Evolutionary conservation across 2,888 invertebrate species (phyloP), one percentile per base, ranked within the genome.

Genomic region (Xanthorhoe designata): DNA sequence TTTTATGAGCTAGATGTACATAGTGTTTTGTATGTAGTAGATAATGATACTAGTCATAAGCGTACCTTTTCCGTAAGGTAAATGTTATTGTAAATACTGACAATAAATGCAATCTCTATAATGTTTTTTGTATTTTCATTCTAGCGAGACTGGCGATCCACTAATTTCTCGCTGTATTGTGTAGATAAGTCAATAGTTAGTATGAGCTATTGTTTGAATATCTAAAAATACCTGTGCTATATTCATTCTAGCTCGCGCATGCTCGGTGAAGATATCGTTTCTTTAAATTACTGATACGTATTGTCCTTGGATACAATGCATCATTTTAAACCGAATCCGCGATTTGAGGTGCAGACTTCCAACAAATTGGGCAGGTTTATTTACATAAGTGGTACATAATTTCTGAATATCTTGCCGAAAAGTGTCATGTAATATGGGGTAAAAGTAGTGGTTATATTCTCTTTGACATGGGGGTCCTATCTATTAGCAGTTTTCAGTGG

Each of bases 291-390:
- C 42, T 42, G 35, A 35, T 35, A 42, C 42, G n/a, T 7, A 42
- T 35, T 35, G 35, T 35, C 3, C 7, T 35, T 35, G 35, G 35
- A n/a, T 3, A 42, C 42, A 42, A 42, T 42, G 42, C 42, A 42
- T n/a, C 42, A 42, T 29, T 65, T 67, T 61, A 80, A 72, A 67
- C 88, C 90, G 87, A 81, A 68, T 61, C 71, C 78, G 17, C 81
- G 83, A 70, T 91, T 87, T 69, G 88, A 90, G 71, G 78, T 91
- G 66, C 95, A 75, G 87, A 88, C n/a, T 42, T 42, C 42, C 42
- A n/a, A 42, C 2, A 42, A n/a, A 42, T 42, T 42, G n/a, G 42
- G 42, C 42, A 42, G 42, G 42, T 42, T 42, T n/a, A n/a, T 42
- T 42, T 42, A n/a, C 38, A 24, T 38, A 38, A 7, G 2, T 38